Base-by-base conservation (phyloP, 2,888 invertebrate species). In the Pardosa pseudoannulata region DNA sequence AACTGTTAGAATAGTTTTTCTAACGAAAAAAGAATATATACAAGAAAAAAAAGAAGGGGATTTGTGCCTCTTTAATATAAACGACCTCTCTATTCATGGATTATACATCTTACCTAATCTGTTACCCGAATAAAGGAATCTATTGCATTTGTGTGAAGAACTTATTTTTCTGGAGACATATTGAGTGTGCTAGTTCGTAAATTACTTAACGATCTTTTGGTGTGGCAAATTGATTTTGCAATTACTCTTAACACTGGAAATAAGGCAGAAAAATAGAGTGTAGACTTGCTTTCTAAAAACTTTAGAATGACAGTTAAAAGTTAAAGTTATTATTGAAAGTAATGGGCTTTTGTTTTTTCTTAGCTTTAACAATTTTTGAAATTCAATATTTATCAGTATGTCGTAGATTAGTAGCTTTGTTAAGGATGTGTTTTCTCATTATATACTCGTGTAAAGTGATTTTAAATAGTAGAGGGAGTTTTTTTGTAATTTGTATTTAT, bases 201-300 rank as follows among this genome's bases (percentile, higher is more conserved):
- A 56, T 56, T 56, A 56, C 56, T 56, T 56, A 56, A 56, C 56
- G 56, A 56, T 56, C 56, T 23, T 23, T 56, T 23, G 23, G 56
- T 23, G 56, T 23, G 23, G 23, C 56, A 56, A 56, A 56, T 56
- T 56, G 56, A 56, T 56, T 56, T 56, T 56, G 56, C 56, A 56
- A 56, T 56, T 56, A 56, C 56, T 1, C 5, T 56, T 19, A 23
- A 23, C 56, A 23, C 11, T 56, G 23, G 23, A 6, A 56, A 56
- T 56, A 56, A 7, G 2, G 46, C 5, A 16, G 46, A 46, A 46
- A 46, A 13, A 46, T 2, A 46, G 16, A 16, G 46, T 46, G 16
- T 16, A 6, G 9, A 46, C 2, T 2, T 16, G 5, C 16, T 46
- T 46, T 46, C 46, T 46, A 16, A 6, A 11, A 36, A 36, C 5